Base-by-base conservation (phyloP, 2,888 invertebrate species). In the Coelopa pilipes region DNA sequence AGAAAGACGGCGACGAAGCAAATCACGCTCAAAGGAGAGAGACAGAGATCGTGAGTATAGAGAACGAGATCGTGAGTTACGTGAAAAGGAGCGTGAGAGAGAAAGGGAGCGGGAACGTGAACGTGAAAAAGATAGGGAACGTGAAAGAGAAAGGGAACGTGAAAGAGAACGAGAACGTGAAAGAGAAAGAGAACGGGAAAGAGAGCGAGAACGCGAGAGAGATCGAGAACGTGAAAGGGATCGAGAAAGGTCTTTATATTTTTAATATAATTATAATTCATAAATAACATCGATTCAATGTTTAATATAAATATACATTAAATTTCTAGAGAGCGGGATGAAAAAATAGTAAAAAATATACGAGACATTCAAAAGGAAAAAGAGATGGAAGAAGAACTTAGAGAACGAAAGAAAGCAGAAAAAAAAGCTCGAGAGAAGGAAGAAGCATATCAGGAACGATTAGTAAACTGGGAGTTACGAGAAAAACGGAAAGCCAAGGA, bases 341-440 rank as follows among this genome's bases (percentile, higher is more conserved):
- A 86, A 86, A 86, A 90, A 88, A 78, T 84, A 80, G 89, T 85
- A 82, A 91, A 87, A 89, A 91, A 87, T 87, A 88, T 86, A 76
- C 88, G 84, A 12, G 94, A 94, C 84, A 89, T 93, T 76, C 89
- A 93, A 72, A 90, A 91, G 1, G 94, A 94, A 82, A 92, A 94
- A 81, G 95, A 95, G 88, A 92, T 96, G 79, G 97, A 97, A 85
- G 98, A 98, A 83, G 98, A 98, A 87, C 91, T 93, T 21, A 92
- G 96, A 74, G 98, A 98, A 84, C 92, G 94, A 82, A 95, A 97
- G 85, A 93, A 96, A 80, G 89, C 93, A 9, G 98, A 98, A 85
- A 93, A 97, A 87, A 93, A 95, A 87, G 94, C 97, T 0, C 89
- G 97, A 13, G 98, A 98, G 85, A 98, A 98, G 87, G 98, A 98